Base-by-base conservation (phyloP, 2,797 vertebrate species). In the Falco biarmicus region DNA sequence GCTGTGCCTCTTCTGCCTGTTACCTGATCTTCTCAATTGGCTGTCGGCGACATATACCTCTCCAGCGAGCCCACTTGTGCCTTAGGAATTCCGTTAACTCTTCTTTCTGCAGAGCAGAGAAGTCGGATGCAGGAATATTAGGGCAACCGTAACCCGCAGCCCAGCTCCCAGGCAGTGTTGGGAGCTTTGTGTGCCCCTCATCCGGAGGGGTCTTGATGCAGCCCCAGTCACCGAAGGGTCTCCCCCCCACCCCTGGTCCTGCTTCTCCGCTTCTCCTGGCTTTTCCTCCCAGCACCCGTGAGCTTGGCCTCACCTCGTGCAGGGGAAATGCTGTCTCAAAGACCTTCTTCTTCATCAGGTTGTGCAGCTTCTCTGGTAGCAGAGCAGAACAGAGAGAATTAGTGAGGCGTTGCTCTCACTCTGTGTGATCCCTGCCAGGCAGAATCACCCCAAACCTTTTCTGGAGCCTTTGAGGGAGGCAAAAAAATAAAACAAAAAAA, bases 1-100 rank as follows among this genome's bases (percentile, higher is more conserved):
- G 59, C 73, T 0, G 2, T 28, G 50, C 39, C 69, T 45, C 63
- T 19, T 41, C 39, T 61, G 85, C 64, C 24, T 3, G 6, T 97
- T 98, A 99, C 99, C 99, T 99, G 98, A 99, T 98, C 15, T 97
- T 90, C 51, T 95, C 97, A 69, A 99, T 98, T 2, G 99, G 99
- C 97, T 99, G 99, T 37, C 63, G 26, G 51, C 91, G 90, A 92
- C 98, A 96, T 90, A 98, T 81, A 71, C 97, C 97, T 32, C 98
- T 98, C 99, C 99, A 99, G 87, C 95, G 98, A 63, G 99, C 99
- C 99, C 99, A 99, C 5, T 60, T 98, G 85, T 96, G 45, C 81
- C 97, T 98, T 61, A 96, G 87, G 39, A 78, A 75, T 32, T 48
- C 32, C 1, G 37, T 74, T 14, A 75, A 13, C 16, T 92, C 65